phyloP scores from a whole-genome alignment of 2,797 vertebrate species.

The Kryptopterus vitreolus region DNA sequence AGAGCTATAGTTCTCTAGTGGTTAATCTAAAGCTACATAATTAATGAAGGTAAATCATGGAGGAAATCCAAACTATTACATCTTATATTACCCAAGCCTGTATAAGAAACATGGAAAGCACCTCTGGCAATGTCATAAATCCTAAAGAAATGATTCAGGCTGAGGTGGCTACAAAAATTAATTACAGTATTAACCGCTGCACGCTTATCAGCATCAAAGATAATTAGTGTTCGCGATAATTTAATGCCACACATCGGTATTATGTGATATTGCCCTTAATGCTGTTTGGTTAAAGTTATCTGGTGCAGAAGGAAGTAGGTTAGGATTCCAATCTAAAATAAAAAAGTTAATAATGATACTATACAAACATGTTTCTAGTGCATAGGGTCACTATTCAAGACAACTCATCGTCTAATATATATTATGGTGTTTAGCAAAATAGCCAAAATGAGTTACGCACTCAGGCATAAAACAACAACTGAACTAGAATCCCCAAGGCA shows the following conservation, averaged over 20 bases:
- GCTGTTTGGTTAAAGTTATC: background rate
- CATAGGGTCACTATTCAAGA: background rate
- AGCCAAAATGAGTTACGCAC: background rate
- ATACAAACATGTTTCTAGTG: background rate
- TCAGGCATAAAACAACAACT: slow-evolving; percentile 10
- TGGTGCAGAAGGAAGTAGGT: background rate
- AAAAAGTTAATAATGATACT: background rate
- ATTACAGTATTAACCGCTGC: background rate
- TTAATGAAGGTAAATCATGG: background rate
- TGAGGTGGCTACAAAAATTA: slow-evolving; percentile 9
- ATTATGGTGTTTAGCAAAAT: background rate
- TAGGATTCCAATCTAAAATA: background rate
- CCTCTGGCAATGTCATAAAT: background rate
- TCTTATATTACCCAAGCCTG: background rate
- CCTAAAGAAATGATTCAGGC: slow-evolving; percentile 2
- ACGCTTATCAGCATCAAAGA: background rate
- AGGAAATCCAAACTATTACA: background rate
- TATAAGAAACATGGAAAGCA: background rate
- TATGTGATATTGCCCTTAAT: background rate
- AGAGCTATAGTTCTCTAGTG: background rate
- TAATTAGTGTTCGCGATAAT: background rate
- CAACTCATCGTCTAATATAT: background rate
- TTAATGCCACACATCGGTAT: background rate
- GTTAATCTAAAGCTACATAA: background rate
- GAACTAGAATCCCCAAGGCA: slow-evolving; percentile 6